Evolutionary conservation across 2,888 invertebrate species (phyloP).

Genomic region (Megalurothrips usitatus): DNA sequence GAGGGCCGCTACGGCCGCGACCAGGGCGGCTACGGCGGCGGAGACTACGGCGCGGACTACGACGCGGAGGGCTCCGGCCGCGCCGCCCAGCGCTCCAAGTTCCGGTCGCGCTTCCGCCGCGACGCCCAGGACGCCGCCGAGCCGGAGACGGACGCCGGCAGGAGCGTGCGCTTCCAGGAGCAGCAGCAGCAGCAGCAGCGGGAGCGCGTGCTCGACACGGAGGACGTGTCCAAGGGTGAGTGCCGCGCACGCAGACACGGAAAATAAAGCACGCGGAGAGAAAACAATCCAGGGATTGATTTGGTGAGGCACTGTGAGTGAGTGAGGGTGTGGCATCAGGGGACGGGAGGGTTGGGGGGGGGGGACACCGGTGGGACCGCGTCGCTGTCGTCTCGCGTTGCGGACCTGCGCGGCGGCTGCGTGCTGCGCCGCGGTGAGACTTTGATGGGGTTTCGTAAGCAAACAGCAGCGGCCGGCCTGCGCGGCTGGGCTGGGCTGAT

Average conservation of each 20-base stretch:
- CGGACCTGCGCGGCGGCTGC: too few relatives aligned
- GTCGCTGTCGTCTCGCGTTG: too few relatives aligned
- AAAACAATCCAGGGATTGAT: too few relatives aligned
- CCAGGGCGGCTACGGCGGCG: conserved; percentile 40
- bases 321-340: too few relatives aligned
- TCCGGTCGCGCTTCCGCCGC: conserved; percentile 60
- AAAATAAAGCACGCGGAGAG: not conserved
- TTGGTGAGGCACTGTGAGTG: too few relatives aligned
- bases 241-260: not conserved
- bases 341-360: too few relatives aligned
- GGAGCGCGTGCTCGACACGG: conserved; percentile 76
- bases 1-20: conserved; percentile 40
- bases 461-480: too few relatives aligned
- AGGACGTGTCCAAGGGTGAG: conserved; percentile 65
- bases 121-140: conserved; percentile 50
- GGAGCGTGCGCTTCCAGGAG: conserved; percentile 43
- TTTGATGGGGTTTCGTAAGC: too few relatives aligned
- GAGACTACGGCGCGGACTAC: conserved; percentile 66
- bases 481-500: too few relatives aligned
- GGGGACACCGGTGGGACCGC: too few relatives aligned
- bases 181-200: conserved; percentile 51
- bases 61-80: conserved; percentile 53
- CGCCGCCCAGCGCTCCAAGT: conserved; percentile 58
- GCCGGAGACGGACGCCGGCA: conserved; percentile 47
- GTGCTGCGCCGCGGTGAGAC: too few relatives aligned